Evolutionary conservation across 2,888 invertebrate species (phyloP).

Genomic region (Noctua janthe): DNA sequence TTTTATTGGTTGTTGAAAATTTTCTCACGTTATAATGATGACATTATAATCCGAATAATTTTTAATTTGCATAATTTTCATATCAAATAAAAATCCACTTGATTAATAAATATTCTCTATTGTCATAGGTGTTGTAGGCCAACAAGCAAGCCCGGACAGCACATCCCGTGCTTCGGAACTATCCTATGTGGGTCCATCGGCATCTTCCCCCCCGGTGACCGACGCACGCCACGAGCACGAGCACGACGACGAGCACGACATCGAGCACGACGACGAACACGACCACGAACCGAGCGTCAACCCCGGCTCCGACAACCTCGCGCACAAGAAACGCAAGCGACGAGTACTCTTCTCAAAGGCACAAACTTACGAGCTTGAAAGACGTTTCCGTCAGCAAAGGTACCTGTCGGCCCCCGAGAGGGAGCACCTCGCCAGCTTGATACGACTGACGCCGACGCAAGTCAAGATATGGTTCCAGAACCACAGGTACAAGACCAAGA

Average conservation of each 20-base stretch:
- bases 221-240: conserved; percentile 81
- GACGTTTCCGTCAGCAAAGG: conserved; percentile 98
- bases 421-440: conserved; percentile 98
- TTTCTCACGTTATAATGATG: conserved; percentile 40
- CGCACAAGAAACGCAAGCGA: conserved; percentile 97
- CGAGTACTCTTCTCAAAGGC: conserved; percentile 99
- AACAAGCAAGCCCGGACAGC: conserved; percentile 95
- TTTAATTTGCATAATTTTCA: conserved; percentile 14
- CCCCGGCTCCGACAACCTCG: conserved; percentile 84
- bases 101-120: conserved; percentile 63
- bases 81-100: background rate
- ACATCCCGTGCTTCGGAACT: conserved; percentile 96
- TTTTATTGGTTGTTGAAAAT: conserved; percentile 34
- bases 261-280: conserved; percentile 91
- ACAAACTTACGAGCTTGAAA: conserved; percentile 98
- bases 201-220: conserved; percentile 80
- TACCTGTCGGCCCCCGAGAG: conserved; percentile 99
- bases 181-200: conserved; percentile 88
- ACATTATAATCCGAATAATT: background rate
- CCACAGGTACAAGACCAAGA: conserved; percentile 99
- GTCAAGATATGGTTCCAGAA: conserved; percentile 99
- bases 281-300: conserved; percentile 84
- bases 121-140: conserved; percentile 89
- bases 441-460: conserved; percentile 98
- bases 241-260: conserved; percentile 88